phyloP scores from a whole-genome alignment of 1,140 invertebrate genomes.

The Drosophila biarmipes region DNA sequence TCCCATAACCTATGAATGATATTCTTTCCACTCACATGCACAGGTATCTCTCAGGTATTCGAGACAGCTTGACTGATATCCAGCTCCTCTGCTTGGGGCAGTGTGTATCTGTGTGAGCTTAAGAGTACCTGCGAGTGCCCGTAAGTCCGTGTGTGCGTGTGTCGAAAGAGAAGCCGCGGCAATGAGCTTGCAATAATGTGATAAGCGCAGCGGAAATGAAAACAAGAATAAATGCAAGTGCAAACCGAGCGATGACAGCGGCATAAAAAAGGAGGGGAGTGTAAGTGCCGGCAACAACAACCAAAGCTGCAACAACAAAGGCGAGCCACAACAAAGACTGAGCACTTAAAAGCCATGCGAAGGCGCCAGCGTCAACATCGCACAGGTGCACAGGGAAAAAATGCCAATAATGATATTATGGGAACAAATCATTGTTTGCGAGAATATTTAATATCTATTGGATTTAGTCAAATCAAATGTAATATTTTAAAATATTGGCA shows the following conservation, averaged over 20 bases:
- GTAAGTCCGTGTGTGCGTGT: neutral
- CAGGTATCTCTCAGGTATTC: constrained; percentile 13
- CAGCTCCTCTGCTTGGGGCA: neutral
- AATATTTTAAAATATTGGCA: too few species aligned
- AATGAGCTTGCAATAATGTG: constrained; percentile 82
- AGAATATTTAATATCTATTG: too few species aligned
- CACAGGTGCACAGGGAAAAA: constrained; percentile 11
- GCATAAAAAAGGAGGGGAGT: constrained; percentile 24
- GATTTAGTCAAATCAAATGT: too few species aligned
- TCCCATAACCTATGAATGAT: constrained; percentile 10
- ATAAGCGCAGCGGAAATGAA: constrained; percentile 79
- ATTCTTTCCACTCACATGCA: neutral
- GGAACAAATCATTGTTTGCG: too few species aligned
- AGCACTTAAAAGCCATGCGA: constrained; percentile 64
- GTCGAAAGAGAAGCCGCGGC: constrained; percentile 58
- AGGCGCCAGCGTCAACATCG: constrained; percentile 43
- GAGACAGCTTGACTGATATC: constrained; percentile 60
- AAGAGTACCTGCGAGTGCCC: neutral
- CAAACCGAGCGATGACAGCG: constrained; percentile 56
- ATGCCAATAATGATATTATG: too few species aligned
- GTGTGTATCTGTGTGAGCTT: constrained; percentile 10
- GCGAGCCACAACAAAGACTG: constrained; percentile 65
- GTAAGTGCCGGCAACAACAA: constrained; percentile 26
- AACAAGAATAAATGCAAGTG: constrained; percentile 67
- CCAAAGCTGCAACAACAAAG: constrained; percentile 36